A percentile compares a stretch with the other conserved stretches of the same genome.
Evolutionary conservation across 2,888 invertebrate species (phyloP).

Genomic region (Euzetes globulus): DNA sequence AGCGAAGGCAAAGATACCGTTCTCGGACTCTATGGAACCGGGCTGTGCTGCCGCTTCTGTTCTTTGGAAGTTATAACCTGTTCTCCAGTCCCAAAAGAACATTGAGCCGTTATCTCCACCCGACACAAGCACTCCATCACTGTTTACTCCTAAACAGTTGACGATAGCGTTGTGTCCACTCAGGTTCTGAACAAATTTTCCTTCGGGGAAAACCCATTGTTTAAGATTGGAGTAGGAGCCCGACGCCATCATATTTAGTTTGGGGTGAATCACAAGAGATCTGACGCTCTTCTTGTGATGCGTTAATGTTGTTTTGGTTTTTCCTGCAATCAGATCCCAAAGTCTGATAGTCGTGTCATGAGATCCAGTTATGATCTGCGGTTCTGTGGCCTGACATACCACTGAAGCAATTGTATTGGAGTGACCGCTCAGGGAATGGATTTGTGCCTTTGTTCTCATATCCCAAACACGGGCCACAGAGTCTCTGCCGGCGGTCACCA

Average conservation of each 20-base stretch:
- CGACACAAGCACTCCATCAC: slow-evolving; percentile 90
- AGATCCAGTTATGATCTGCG: slow-evolving; percentile 52
- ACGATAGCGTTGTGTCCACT: slow-evolving; percentile 95
- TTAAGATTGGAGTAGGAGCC: slow-evolving; percentile 98
- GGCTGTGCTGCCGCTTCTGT: slow-evolving; percentile 86
- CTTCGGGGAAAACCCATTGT: slow-evolving; percentile 97
- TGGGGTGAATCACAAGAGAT: slow-evolving; percentile 55
- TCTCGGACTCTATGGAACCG: slow-evolving; percentile 98
- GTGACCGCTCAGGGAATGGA: slow-evolving; percentile 90
- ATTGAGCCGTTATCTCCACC: slow-evolving; percentile 97
- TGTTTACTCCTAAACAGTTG: slow-evolving; percentile 90
- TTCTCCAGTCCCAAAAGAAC: slow-evolving; percentile 97
- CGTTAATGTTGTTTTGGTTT: slow-evolving; percentile 84
- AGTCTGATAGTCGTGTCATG: slow-evolving; percentile 94
- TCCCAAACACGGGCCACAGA: slow-evolving; percentile 68
- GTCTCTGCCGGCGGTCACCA: slow-evolving; percentile 89
- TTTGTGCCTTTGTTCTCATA: slow-evolving; percentile 83
- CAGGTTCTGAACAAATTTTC: slow-evolving; percentile 92
- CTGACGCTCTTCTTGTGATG: slow-evolving; percentile 90
- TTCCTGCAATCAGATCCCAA: slow-evolving; percentile 96
- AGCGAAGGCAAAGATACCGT: slow-evolving; percentile 90
- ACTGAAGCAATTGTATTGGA: slow-evolving; percentile 95
- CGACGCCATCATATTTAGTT: slow-evolving; percentile 86
- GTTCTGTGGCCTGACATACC: slow-evolving; percentile 83
- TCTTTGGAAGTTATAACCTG: slow-evolving; percentile 96